A percentile compares a stretch with the other conserved stretches of the same genome.
Evolutionary conservation across 2,888 invertebrate genomes (phyloP).

Genomic region (Meteorus colon): DNA sequence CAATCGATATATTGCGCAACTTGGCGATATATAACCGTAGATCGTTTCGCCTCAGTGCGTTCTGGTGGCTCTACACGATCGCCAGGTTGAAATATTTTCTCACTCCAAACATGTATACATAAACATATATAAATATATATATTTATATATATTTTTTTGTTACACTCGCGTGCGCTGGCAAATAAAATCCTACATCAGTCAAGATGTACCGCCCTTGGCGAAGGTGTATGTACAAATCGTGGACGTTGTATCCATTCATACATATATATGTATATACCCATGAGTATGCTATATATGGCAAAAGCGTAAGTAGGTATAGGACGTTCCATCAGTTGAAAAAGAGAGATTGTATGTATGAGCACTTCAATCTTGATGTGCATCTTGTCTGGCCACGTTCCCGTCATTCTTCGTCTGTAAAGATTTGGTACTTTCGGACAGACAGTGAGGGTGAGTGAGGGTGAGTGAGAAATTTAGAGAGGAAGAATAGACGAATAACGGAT

Average conservation of each 20-base stretch:
- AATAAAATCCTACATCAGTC: conserved; percentile 61
- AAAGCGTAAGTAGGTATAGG: conserved; percentile 33
- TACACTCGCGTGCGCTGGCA: conserved; percentile 43
- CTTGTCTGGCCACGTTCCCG: conserved; percentile 44
- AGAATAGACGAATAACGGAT: background rate
- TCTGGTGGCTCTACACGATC: background rate
- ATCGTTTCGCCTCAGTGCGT: conserved; percentile 24
- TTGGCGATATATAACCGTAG: conserved; percentile 1
- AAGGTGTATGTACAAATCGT: conserved; percentile 26
- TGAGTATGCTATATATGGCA: conserved; percentile 30
- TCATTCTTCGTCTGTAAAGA: conserved; percentile 45
- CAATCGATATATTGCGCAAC: conserved; percentile 27
- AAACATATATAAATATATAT: background rate
- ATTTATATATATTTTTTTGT: conserved; percentile 13
- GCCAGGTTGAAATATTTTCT: background rate
- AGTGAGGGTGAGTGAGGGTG: conserved; percentile 44
- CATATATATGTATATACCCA: background rate
- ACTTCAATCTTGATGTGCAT: conserved; percentile 41
- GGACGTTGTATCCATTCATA: conserved; percentile 31
- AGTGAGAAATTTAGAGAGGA: background rate
- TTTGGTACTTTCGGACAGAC: conserved; percentile 48
- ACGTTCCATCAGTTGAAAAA: conserved; percentile 24
- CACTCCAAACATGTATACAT: background rate
- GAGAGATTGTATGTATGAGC: conserved; percentile 15
- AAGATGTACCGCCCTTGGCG: conserved; percentile 49